Conservation (phyloP, 1,140 invertebrate species). For the Eulimnadia texana region DNA sequence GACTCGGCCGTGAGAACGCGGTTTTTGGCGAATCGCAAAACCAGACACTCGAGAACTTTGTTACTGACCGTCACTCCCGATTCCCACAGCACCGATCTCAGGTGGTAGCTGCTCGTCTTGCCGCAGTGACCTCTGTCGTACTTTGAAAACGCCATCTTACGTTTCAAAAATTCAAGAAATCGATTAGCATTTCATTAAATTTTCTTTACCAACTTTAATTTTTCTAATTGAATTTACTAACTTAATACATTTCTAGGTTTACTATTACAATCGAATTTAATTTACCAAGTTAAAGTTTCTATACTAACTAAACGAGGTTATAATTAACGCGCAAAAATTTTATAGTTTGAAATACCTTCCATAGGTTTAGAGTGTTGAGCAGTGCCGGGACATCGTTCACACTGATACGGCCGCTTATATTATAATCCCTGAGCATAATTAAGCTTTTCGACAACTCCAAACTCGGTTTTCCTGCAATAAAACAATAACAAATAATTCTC, state of each 20-base stretch:
- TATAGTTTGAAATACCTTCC: too few relatives aligned
- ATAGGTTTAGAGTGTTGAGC: conserved; percentile 48
- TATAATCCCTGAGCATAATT: conserved; percentile 48
- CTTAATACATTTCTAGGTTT: too few relatives aligned
- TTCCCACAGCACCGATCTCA: conserved; percentile 48
- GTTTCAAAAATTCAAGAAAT: conserved; percentile 16
- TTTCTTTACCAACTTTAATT: background rate
- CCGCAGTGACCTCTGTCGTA: conserved; percentile 38
- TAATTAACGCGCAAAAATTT: too few relatives aligned
- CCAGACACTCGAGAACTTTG: conserved; percentile 56
- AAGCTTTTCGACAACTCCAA: conserved; percentile 47
- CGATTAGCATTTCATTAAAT: too few relatives aligned
- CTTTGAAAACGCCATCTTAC: conserved; percentile 42
- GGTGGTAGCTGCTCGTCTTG: conserved; percentile 46
- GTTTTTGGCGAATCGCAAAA: conserved; percentile 48
- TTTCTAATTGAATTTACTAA: background rate
- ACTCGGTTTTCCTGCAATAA: conserved; percentile 32
- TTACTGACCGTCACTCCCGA: conserved; percentile 52
- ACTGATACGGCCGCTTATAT: conserved; percentile 45
- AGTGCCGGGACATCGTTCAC: conserved; percentile 41
- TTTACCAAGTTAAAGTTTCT: too few relatives aligned
- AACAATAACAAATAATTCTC: too few relatives aligned
- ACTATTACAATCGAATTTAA: too few relatives aligned
- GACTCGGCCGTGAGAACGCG: conserved; percentile 42
- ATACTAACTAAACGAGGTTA: too few relatives aligned